Evolutionary conservation across 2,797 vertebrate species (phyloP).

Genomic region (Dryobates pubescens): DNA sequence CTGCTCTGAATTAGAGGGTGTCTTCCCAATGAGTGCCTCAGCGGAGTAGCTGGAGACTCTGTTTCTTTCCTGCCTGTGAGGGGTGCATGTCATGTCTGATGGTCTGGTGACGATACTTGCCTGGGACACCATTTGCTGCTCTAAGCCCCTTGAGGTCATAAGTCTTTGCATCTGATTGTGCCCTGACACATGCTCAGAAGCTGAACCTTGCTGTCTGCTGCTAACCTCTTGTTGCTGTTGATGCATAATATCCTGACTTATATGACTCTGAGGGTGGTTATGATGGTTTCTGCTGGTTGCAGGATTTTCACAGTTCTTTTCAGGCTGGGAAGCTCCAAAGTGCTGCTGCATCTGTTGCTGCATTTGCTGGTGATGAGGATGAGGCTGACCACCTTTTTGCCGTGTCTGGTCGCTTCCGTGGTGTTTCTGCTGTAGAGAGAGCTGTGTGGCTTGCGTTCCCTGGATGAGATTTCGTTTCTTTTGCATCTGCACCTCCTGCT

Average conservation of each 20-base stretch:
- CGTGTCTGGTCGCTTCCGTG: conserved; percentile 80
- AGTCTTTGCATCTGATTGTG: conserved; percentile 93
- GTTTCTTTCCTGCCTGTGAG: conserved; percentile 94
- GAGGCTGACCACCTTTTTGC: conserved; percentile 86
- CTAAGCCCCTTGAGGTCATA: conserved; percentile 89
- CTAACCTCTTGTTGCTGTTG: conserved; percentile 84
- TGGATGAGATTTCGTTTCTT: conserved; percentile 91
- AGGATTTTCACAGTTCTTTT: conserved; percentile 93
- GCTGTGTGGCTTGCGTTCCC: conserved; percentile 85
- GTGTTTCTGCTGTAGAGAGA: conserved; percentile 92
- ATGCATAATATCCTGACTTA: conserved; percentile 82
- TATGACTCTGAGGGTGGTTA: conserved; percentile 82
- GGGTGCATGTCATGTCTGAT: conserved; percentile 89
- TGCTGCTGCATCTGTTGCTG: conserved; percentile 94
- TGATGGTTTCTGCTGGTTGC: conserved; percentile 86
- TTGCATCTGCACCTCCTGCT: conserved; percentile 92
- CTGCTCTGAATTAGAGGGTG: conserved; percentile 87
- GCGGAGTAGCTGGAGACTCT: conserved; percentile 98
- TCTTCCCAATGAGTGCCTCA: conserved; percentile 95
- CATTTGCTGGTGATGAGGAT: conserved; percentile 91
- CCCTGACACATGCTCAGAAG: conserved; percentile 83
- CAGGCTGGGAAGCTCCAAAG: conserved; percentile 88
- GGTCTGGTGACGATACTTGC: conserved; percentile 88
- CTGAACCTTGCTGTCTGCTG: conserved; percentile 76
- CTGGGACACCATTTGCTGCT: conserved; percentile 94